Evolutionary conservation across 2,113 vertebrate species (phyloP).

Genomic region (Sturnira hondurensis): DNA sequence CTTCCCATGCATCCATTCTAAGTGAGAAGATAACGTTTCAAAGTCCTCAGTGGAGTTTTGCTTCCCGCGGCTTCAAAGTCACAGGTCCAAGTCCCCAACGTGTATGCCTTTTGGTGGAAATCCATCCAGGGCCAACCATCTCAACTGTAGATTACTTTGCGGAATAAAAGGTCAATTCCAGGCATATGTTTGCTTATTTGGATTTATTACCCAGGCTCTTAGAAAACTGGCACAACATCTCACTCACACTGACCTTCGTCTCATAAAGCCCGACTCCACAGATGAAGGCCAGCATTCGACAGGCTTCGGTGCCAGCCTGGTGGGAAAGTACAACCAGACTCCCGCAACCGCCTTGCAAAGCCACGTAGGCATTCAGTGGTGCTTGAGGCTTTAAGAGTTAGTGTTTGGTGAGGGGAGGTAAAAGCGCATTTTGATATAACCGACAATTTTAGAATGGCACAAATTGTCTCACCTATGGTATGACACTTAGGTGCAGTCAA

Average conservation of each 20-base stretch:
- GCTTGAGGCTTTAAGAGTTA: not conserved
- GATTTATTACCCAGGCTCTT: not conserved
- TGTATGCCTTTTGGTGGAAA: not conserved
- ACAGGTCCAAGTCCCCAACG: not conserved
- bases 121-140: not conserved
- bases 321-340: not conserved
- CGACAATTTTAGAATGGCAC: not conserved
- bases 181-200: not conserved
- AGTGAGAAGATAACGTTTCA: not conserved
- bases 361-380: not conserved
- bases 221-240: not conserved
- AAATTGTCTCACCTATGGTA: not conserved
- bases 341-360: not conserved
- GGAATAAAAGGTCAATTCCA: conserved; percentile 47
- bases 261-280: not conserved
- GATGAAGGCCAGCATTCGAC: not conserved
- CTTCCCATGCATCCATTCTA: not conserved
- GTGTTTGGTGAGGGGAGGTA: not conserved
- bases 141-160: not conserved
- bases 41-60: not conserved
- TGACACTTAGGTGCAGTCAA: not conserved
- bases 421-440: not conserved
- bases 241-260: not conserved
- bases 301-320: not conserved
- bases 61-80: not conserved